Base-by-base conservation (phyloP, 2,888 invertebrate species). In the Eupelmus urozonus region DNA sequence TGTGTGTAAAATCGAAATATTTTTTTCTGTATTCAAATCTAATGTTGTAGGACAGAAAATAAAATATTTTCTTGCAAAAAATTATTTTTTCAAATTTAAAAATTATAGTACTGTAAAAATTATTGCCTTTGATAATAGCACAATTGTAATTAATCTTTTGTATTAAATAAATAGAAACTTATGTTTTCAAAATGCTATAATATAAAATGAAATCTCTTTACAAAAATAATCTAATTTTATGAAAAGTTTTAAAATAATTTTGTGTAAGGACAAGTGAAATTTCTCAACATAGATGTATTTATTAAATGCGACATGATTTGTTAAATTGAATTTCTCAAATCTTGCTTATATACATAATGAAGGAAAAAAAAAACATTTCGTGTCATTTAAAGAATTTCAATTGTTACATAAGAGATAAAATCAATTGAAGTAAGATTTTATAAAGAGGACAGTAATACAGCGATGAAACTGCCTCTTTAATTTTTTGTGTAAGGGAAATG, bases 241-340 rank as follows among this genome's bases (percentile, higher is more conserved):
- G 9, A 27, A 45, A 59, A 9, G 51, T 49, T 71, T 25, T 71
- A 11, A 49, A 75, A 75, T 67, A 75, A 67, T 75, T 75, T 75
- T 60, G 9, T 67, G 45, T 60, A 69, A 75, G 42, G 69, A 69
- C 53, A 75, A 45, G 27, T 62, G 16, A 11, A 34, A 60, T 45
- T 13, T 18, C 20, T 20, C 40, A 59, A 3, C 25, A 18, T 34
- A 71, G 16, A 40, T 9, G 25, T 45, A 62, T 73, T 73, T 42
- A 65, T 57, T 45, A 55, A 42, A 20, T 57, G 16, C 23, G 63
- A 65, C 45, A 65, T 57, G 20, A 75, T 66, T 59, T 74, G 13
- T 71, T 72, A 53, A 69, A 66, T 42, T 69, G 40, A n/a, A n/a
- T n/a, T n/a, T n/a, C 42, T 69, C 34, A 20, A 5, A 57, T 20